A percentile compares a stretch with the other conserved stretches of the same genome.
Evolutionary conservation across 1,140 invertebrate genomes (phyloP).

Genomic region (Brachionus asplanchnoidis): DNA sequence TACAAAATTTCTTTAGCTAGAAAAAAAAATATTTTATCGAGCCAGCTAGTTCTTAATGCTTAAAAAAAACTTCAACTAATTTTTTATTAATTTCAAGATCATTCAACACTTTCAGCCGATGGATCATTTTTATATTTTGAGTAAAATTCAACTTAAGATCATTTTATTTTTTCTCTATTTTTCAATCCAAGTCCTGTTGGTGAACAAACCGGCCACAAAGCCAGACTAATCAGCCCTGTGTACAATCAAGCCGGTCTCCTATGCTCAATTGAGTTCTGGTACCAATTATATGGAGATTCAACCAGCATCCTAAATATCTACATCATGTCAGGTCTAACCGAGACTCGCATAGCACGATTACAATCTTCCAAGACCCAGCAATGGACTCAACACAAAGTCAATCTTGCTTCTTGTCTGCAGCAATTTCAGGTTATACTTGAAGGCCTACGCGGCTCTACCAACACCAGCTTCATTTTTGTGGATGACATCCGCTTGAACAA

Average conservation of each 20-base stretch:
- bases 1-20: no score
- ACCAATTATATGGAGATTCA: background rate
- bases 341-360: background rate
- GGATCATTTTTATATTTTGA: background rate
- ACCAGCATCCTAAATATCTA: constrained; percentile 44
- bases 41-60: background rate
- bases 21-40: no score
- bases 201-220: background rate
- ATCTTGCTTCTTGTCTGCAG: constrained; percentile 47
- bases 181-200: background rate
- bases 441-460: constrained; percentile 45
- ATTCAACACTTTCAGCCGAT: background rate
- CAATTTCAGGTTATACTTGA: constrained; percentile 49
- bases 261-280: constrained; percentile 37
- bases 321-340: background rate
- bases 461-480: constrained; percentile 48
- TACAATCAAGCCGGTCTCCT: constrained; percentile 44
- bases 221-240: constrained; percentile 47
- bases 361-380: background rate
- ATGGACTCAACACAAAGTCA: constrained; percentile 46
- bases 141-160: background rate
- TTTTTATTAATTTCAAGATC: background rate
- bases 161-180: background rate
- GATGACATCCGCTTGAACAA: constrained; percentile 49
- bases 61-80: background rate